Percentiles rank a stretch among this genome's conserved stretches.
Evolutionary conservation across 2,888 invertebrate species (phyloP).

Genomic region (Aelia acuminata): DNA sequence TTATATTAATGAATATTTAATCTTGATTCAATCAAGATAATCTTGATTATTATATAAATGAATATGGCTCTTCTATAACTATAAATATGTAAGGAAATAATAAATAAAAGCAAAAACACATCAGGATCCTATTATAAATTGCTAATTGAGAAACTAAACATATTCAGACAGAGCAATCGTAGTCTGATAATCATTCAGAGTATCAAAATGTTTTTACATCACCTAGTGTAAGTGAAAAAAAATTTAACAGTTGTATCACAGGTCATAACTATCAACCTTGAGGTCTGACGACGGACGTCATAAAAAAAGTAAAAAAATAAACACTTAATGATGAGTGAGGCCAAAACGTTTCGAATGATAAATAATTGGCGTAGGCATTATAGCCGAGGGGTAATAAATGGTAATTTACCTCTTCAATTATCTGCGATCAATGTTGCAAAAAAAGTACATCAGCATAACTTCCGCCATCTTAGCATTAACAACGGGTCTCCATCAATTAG

Average conservation of each 20-base stretch:
- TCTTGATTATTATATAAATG: no score
- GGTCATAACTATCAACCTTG: not conserved
- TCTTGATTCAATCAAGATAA: no score
- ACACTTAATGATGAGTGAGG: not conserved
- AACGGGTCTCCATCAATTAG: not conserved
- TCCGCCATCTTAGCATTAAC: slow-evolving; percentile 3
- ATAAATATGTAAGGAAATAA: no score
- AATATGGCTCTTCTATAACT: no score
- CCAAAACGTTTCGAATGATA: not conserved
- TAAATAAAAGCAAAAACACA: no score
- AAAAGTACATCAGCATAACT: not conserved
- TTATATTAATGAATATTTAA: no score
- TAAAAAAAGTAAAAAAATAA: not conserved
- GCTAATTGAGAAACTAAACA: not conserved
- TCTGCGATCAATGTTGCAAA: not conserved
- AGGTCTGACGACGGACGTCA: not conserved
- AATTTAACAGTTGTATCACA: not conserved
- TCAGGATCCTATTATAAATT: no score
- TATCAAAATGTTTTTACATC: not conserved
- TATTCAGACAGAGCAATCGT: not conserved
- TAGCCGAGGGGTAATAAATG: not conserved
- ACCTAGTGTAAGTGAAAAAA: not conserved
- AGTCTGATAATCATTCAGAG: rapidly evolving
- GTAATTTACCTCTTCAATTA: slow-evolving; percentile 29
- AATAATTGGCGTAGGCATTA: slow-evolving; percentile 10